phyloP scores from a whole-genome alignment of 1,140 invertebrate genomes.

The Telenomus remus region DNA sequence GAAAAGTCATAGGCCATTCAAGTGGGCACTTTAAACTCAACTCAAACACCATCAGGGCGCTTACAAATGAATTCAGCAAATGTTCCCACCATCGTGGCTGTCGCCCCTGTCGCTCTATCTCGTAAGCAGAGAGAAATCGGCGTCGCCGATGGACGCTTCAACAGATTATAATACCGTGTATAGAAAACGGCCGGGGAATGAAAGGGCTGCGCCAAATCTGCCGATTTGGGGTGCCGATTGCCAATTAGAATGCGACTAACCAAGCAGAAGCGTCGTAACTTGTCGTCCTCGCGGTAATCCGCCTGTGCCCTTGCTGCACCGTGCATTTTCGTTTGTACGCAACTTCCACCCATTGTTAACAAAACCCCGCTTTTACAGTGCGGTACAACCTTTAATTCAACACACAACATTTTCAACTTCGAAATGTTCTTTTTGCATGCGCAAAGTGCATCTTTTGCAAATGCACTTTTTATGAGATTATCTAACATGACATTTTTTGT shows the following conservation, averaged over 20 bases:
- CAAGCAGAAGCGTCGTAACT: conserved; percentile 48
- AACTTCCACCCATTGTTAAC: no score
- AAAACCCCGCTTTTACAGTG: no score
- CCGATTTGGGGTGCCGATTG: conserved; percentile 53
- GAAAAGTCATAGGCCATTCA: conserved; percentile 25
- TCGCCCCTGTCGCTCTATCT: conserved; percentile 11
- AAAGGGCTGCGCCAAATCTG: conserved; percentile 48
- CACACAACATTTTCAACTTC: no score
- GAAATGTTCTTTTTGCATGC: no score
- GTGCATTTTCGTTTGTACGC: not conserved
- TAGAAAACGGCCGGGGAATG: conserved; percentile 45
- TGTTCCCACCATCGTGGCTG: conserved; percentile 23
- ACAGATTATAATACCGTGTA: conserved; percentile 43
- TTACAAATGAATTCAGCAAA: conserved; percentile 36
- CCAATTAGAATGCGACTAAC: conserved; percentile 53
- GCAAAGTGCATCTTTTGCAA: no score
- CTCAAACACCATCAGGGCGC: conserved; percentile 36
- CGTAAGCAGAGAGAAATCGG: conserved; percentile 28
- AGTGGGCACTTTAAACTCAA: conserved; percentile 19
- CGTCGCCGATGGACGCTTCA: conserved; percentile 41
- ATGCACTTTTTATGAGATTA: no score
- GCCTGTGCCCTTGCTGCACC: conserved; percentile 17
- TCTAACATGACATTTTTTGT: no score
- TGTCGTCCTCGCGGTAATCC: conserved; percentile 40
- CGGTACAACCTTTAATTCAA: no score